Evolutionary conservation across 2,797 vertebrate genomes (phyloP).

Genomic region (Coluber constrictor): DNA sequence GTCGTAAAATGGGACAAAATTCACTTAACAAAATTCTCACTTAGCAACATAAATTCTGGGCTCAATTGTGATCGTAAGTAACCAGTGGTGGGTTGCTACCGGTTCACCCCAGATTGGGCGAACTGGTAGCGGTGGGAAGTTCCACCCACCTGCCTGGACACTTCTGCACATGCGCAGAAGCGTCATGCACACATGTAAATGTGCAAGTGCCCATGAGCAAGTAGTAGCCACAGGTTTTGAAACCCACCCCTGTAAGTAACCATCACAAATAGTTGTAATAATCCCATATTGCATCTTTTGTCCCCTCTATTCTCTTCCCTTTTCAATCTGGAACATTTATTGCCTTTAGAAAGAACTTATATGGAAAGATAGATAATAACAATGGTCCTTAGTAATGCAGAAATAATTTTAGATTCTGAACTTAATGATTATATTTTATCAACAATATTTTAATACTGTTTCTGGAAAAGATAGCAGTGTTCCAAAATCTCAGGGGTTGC

Average conservation of each 20-base stretch:
- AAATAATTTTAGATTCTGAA: not conserved
- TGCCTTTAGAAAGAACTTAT: not conserved
- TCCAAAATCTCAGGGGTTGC: too few species aligned
- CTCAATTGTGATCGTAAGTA: too few species aligned
- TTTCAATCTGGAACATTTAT: not conserved
- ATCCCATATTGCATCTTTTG: not conserved
- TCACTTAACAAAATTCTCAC: too few species aligned
- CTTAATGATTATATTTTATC: not conserved
- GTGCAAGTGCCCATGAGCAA: too few species aligned
- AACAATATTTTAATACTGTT: slow-evolving; percentile 33
- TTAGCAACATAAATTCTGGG: too few species aligned
- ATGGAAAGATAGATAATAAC: not conserved
- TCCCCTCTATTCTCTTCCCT: not conserved
- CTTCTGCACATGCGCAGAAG: too few species aligned
- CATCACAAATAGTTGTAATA: not conserved
- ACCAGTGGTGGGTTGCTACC: too few species aligned
- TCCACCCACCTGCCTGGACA: too few species aligned
- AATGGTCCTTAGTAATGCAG: not conserved
- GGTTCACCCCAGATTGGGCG: too few species aligned
- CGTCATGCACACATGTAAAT: rapidly evolving
- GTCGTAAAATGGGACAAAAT: too few species aligned
- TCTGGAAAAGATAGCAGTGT: not conserved
- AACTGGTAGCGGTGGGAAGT: too few species aligned
- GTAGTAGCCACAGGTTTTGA: too few species aligned
- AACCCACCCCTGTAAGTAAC: not conserved